Base-by-base conservation (phyloP, 2,888 invertebrate species). In the Pseudococcus jackbeardsleyi region DNA sequence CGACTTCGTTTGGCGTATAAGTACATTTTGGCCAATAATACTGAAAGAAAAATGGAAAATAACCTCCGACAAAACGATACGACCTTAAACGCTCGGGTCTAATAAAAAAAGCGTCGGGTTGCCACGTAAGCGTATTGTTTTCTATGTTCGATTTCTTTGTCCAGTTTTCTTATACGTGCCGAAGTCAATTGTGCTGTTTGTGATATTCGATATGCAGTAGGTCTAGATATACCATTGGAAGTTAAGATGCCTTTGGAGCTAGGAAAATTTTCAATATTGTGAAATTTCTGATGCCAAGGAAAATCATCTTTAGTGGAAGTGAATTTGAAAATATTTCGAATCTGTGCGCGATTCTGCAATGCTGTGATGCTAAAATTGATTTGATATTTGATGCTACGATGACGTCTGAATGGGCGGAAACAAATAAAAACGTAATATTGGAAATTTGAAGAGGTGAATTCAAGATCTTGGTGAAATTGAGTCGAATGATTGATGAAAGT, bases 41-140 rank as follows among this genome's bases (percentile, higher is more conserved):
- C 26, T 2, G 33, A 72, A 72, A 33, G 17, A 33, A 72, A 72
- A 72, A 72, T 33, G 15, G 33, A 33, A 72, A 72, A 8, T 15
- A 33, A 72, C 8, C 3, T 68, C 64, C 26, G 9, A 68, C 68
- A 26, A 68, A 68, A 68, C 68, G 68, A 68, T 68, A 68, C 68
- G 26, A 72, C 33, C 33, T 33, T 26, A 68, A 72, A 15, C 72
- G 39, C 33, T 72, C 33, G 72, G 17, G 72, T 72, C 39, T 33
- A 72, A 33, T 72, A 72, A 72, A 72, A 72, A 72, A 72, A 26
- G 39, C 17, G 33, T 17, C 33, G 72, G 33, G 72, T 33, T 72
- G n/a, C 72, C 33, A 33, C 72, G 39, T 72, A 26, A 64, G 64
- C 19, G 64, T 12, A 72, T 72, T 72, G 72, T 72, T 72, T 72